Evolutionary conservation across 2,888 invertebrate species (phyloP).

Genomic region (Oxytorus armatus): DNA sequence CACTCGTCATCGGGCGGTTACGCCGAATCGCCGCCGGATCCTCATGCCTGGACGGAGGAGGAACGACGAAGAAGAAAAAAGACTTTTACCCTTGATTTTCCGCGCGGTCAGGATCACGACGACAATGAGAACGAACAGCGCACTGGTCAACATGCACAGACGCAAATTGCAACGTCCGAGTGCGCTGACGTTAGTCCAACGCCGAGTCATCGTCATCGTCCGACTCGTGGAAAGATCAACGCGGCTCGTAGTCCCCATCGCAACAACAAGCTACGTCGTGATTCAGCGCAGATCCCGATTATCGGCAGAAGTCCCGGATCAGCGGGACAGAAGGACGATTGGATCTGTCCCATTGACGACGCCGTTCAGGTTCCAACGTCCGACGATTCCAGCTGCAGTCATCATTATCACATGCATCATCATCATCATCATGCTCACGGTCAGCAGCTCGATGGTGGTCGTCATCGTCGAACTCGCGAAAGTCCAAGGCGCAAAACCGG

Average conservation of each 20-base stretch:
- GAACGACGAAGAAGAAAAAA: constrained; percentile 90
- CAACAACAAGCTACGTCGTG: constrained; percentile 76
- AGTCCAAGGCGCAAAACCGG: constrained; percentile 88
- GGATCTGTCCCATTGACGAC: constrained; percentile 85
- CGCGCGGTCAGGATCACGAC: constrained; percentile 86
- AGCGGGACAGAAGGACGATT: constrained; percentile 84
- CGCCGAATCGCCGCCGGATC: constrained; percentile 81
- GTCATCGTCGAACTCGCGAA: constrained; percentile 86
- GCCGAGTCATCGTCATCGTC: constrained; percentile 77
- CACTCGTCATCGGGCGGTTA: constrained; percentile 82
- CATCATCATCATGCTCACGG: constrained; percentile 80
- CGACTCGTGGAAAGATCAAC: constrained; percentile 70
- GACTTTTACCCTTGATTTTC: constrained; percentile 91
- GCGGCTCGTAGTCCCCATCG: constrained; percentile 74
- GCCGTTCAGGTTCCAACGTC: constrained; percentile 87
- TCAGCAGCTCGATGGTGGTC: constrained; percentile 81
- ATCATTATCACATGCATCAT: constrained; percentile 81
- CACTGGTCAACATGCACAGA: constrained; percentile 50
- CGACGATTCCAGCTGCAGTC: constrained; percentile 86
- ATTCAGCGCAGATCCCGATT: constrained; percentile 67
- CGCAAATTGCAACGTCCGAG: constrained; percentile 60
- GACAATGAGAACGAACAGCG: constrained; percentile 72
- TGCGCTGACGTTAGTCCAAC: constrained; percentile 75
- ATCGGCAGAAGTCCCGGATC: constrained; percentile 73
- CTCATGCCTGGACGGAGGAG: constrained; percentile 87